Base-by-base conservation (phyloP, 2,888 invertebrate species). In the Macaria liturata region DNA sequence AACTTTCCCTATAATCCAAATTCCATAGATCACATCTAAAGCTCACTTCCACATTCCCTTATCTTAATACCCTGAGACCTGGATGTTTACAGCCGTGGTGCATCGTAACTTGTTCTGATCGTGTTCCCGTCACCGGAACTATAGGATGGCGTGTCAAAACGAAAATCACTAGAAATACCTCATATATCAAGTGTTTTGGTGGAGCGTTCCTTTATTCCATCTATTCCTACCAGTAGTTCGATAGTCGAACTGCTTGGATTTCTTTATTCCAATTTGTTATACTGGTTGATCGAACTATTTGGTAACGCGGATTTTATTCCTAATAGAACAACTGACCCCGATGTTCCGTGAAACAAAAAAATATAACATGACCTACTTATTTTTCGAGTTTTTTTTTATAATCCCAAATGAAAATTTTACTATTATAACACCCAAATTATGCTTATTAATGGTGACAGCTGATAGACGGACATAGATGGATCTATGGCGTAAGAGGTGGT, bases 41-140 rank as follows among this genome's bases (percentile, higher is more conserved):
- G 54, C 59, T 54, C 54, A 48, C 59, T 54, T 47, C 54, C 44
- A 51, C 47, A 54, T 68, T 61, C 56, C 53, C 75, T 80, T 80
- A 80, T 80, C 81, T 80, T 75, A 80, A 79, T 79, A 68, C 70
- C 57, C 59, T 61, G 46, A 39, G 51, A 62, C 54, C 49, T 39
- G 68, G 60, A 73, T 71, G 76, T 81, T 77, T 80, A 80, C 75
- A 59, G 69, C 57, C 62, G 65, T 69, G 64, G 65, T 67, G 66
- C 67, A 70, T 78, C 83, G 81, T 85, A 84, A 84, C 76, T 84
- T 74, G 75, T 70, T 43, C 30, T 37, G 62, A 47, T 63, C 70
- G 67, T 72, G 80, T 81, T 66, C 67, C 70, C 76, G 80, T 81
- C 80, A 68, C 65, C 64, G 70, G 70, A 68, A 72, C 54, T 45